phyloP scores from a whole-genome alignment of 2,797 vertebrate species.

The Neomorphus geoffroyi region DNA sequence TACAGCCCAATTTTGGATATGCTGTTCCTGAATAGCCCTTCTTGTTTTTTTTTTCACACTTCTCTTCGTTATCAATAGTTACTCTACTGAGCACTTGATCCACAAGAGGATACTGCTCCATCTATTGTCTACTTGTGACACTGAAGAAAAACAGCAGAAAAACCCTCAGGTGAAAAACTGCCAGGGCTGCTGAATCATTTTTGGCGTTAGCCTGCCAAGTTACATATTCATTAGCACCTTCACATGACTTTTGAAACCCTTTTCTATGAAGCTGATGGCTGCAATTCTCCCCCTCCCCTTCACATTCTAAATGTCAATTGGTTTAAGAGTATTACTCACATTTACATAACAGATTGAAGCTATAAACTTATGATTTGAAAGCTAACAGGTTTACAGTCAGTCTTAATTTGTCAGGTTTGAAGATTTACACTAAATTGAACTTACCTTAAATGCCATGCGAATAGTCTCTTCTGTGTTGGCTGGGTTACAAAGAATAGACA shows the following conservation, averaged over 20 bases:
- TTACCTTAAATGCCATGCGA: slow-evolving; percentile 92
- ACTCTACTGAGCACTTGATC: not conserved
- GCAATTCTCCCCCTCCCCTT: slow-evolving; percentile 37
- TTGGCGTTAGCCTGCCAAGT: slow-evolving; percentile 57
- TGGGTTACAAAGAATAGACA: slow-evolving; percentile 92
- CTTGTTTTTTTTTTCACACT: not conserved
- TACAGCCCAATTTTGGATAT: not conserved
- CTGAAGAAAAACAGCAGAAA: not conserved
- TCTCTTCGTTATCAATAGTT: not conserved
- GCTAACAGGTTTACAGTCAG: slow-evolving; percentile 68
- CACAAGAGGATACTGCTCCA: slow-evolving; percentile 22
- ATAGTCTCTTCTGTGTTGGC: slow-evolving; percentile 95
- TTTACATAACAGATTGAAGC: slow-evolving; percentile 60
- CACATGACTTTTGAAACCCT: slow-evolving; percentile 26
- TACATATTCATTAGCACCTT: slow-evolving; percentile 46
- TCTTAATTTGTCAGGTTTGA: slow-evolving; percentile 49
- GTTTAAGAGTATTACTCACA: slow-evolving; percentile 67
- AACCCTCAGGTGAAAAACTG: not conserved
- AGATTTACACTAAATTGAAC: slow-evolving; percentile 30
- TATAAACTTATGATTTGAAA: slow-evolving; percentile 60
- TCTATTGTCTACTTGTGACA: slow-evolving; percentile 19
- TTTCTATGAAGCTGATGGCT: not conserved
- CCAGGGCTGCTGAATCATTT: slow-evolving; percentile 40
- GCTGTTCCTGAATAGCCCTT: not conserved
- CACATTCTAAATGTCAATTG: slow-evolving; percentile 54